Percentiles rank a stretch among this genome's conserved stretches.
Conservation (phyloP, 2,113 vertebrate genomes). For the Myotis davidii region DNA sequence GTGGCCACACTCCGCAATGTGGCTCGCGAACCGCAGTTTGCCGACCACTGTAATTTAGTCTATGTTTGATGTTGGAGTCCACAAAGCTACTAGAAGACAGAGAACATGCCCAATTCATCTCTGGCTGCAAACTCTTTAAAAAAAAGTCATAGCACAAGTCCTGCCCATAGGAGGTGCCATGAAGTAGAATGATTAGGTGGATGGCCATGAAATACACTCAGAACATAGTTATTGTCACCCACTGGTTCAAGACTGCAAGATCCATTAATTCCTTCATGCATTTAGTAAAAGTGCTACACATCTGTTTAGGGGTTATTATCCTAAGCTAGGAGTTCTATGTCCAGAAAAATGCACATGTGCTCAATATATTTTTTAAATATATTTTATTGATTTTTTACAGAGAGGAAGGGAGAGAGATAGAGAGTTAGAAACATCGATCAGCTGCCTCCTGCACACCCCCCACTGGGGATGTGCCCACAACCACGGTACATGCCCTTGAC, state of each 20-base stretch:
- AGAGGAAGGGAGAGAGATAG: no score
- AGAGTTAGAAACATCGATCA: no score
- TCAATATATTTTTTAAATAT: no score
- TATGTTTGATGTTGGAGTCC: not conserved
- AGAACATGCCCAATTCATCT: not conserved
- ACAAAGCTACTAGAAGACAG: not conserved
- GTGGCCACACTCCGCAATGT: no score
- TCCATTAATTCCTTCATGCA: not conserved
- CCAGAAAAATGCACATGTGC: not conserved
- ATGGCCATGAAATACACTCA: not conserved
- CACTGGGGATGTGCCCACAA: no score
- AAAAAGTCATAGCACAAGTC: not conserved
- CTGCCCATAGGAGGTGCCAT: not conserved
- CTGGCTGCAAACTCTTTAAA: not conserved
- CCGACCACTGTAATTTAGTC: not conserved
- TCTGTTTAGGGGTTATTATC: constrained; percentile 4
- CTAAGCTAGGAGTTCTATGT: not conserved
- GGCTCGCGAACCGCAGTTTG: no score
- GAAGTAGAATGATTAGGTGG: not conserved
- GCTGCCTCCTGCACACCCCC: no score
- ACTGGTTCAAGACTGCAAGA: not conserved
- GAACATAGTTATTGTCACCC: not conserved
- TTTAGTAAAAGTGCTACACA: not conserved
- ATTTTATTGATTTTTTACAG: no score
- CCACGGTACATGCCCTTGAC: no score